Percentiles rank a stretch among this genome's conserved stretches.
Evolutionary conservation across 2,888 invertebrate species (phyloP).

Genomic region (Tryphoninae sp.): DNA sequence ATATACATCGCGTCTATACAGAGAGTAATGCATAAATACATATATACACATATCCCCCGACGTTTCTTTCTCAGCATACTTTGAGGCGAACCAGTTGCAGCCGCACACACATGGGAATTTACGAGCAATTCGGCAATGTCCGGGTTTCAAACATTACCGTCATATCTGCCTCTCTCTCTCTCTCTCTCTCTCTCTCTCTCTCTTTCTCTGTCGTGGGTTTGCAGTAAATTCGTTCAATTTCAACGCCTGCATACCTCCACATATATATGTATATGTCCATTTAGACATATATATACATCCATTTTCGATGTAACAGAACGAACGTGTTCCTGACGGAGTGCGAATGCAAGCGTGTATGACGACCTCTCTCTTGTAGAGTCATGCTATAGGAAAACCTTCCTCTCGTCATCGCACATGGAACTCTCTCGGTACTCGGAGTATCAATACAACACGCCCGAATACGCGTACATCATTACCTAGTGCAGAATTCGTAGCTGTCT

Average conservation of each 20-base stretch:
- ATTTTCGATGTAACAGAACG: constrained; percentile 19
- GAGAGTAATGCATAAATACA: neutral
- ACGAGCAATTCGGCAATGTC: constrained; percentile 58
- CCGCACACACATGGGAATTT: constrained; percentile 41
- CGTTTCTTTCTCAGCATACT: constrained; percentile 42
- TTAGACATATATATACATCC: neutral
- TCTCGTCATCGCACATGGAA: neutral
- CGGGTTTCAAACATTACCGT: constrained; percentile 32
- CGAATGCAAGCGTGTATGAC: constrained; percentile 30
- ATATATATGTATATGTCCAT: neutral
- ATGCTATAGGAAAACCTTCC: neutral
- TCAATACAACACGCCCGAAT: constrained; percentile 4
- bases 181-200: neutral
- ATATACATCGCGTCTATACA: constrained; percentile 9
- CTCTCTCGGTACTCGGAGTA: neutral
- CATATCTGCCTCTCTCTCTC: neutral
- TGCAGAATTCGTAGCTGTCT: neutral
- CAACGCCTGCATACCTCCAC: constrained; percentile 23
- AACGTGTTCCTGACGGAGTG: constrained; percentile 1
- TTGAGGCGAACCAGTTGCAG: constrained; percentile 35
- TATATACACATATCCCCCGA: constrained; percentile 3
- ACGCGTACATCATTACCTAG: constrained; percentile 28
- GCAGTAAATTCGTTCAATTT: constrained; percentile 61
- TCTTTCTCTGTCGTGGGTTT: constrained; percentile 34
- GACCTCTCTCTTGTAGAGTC: neutral